Evolutionary conservation across 2,113 vertebrate genomes (phyloP).

Genomic region (Gobio gobio): DNA sequence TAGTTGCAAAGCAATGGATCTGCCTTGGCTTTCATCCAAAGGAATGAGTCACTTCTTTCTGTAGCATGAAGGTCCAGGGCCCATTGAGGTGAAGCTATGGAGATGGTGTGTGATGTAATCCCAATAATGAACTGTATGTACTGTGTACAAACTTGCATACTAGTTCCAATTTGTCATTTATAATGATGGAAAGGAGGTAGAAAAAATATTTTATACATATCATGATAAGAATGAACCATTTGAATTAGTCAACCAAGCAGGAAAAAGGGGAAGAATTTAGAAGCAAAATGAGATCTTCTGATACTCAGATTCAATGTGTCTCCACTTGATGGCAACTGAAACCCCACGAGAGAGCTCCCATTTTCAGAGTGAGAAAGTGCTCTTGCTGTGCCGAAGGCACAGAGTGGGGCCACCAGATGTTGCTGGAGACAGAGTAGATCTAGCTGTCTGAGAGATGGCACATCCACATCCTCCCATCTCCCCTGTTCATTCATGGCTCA

Average conservation of each 20-base stretch:
- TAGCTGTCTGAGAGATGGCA: conserved; percentile 56
- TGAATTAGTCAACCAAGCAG: not conserved
- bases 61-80: conserved; percentile 41
- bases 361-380: conserved; percentile 34
- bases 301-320: not conserved
- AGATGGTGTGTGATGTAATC: conserved; percentile 39
- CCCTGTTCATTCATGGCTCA: conserved; percentile 74
- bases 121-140: not conserved
- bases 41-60: conserved; percentile 53
- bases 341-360: conserved; percentile 60
- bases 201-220: not conserved
- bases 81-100: conserved; percentile 43
- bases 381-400: conserved; percentile 43
- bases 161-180: not conserved
- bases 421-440: conserved; percentile 56
- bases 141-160: not conserved
- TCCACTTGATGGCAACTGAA: conserved; percentile 44
- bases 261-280: not conserved
- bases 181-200: not conserved
- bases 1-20: conserved; percentile 56
- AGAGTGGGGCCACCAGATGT: conserved; percentile 66
- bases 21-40: conserved; percentile 53
- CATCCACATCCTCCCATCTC: conserved; percentile 52
- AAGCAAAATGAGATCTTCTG: not conserved
- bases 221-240: not conserved